Evolutionary conservation across 2,797 vertebrate species (phyloP), one percentile per base, ranked within the genome.

Genomic region (Mastacembelus armatus): DNA sequence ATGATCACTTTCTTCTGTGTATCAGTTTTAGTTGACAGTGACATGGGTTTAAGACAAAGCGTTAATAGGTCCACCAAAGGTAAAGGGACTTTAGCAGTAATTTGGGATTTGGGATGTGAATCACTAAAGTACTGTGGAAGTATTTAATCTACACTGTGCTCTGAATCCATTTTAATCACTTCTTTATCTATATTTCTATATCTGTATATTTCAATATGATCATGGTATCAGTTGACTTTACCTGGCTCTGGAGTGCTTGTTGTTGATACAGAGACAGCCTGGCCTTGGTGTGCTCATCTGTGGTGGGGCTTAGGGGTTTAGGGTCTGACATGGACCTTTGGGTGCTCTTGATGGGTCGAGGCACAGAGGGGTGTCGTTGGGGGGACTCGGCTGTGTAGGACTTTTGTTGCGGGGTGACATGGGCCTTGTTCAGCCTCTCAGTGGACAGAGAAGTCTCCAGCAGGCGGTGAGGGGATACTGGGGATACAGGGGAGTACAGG

Each of bases 271-370:
- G 92, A 69, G 96, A 94, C 89, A 99, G 95, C 78, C 96, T 96
- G 88, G 96, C 96, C 91, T 97, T 98, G 72, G 95, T 84, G 9
- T 96, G 94, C 57, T 99, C 98, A 45, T 99, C 97, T 1, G 96
- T 95, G 1, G 96, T 99, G 56, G 98, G 98, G 88, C 98, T 99
- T 82, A 99, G 95, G 72, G 98, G 92, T 77, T 99, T 99, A 71
- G 98, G 98, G 85, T 99, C 98, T 0, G 98, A 99, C 93, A 99
- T 93, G 55, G 98, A 99, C 81, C 98, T 95, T 74, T 99, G 98
- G 88, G 98, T 94, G 91, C 92, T 98, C 94, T 98, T 99, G 88
- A 99, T 96, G 81, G 97, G 97, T 57, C 97, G 94, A 1, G 98
- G 97, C 83, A 99, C 81, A 0, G 95, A 96, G 60, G 97, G 96